Percentiles rank a stretch among this genome's conserved stretches.
Evolutionary conservation across 2,113 vertebrate species (phyloP).

Genomic region (Rhagologus leucostigma): DNA sequence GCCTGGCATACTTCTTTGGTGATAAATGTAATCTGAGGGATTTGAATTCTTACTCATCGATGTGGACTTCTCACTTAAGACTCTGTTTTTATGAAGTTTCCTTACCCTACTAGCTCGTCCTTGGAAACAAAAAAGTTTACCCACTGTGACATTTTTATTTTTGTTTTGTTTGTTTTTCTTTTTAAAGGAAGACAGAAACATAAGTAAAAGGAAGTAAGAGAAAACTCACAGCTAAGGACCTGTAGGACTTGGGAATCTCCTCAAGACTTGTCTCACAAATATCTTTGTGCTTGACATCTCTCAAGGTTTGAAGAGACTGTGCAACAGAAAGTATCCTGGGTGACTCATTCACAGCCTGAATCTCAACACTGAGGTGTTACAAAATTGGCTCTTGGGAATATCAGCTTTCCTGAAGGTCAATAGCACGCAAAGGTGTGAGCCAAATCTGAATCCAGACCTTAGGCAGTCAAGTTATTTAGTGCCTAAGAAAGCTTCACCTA

Average conservation of each 20-base stretch:
- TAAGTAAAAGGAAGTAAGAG: neutral
- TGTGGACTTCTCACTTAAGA: neutral
- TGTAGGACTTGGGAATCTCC: neutral
- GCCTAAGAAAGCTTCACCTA: neutral
- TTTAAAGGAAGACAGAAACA: neutral
- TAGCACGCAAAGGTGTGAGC: neutral
- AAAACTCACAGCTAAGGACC: neutral
- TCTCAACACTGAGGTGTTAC: neutral
- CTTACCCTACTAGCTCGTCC: neutral
- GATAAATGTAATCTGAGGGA: neutral
- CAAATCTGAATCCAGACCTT: neutral
- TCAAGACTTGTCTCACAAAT: neutral
- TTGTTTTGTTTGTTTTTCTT: neutral
- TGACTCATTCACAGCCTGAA: neutral
- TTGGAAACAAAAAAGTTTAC: neutral
- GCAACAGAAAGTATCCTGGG: neutral
- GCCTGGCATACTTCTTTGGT: neutral
- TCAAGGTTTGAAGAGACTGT: neutral
- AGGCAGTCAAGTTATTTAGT: neutral
- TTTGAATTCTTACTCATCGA: neutral
- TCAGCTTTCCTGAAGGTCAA: neutral
- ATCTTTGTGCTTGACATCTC: neutral
- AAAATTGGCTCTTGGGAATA: neutral
- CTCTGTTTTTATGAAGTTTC: neutral
- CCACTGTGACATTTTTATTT: neutral